Base-by-base conservation (phyloP, 2,797 vertebrate species). In the Pteronotus mesoamericanus region DNA sequence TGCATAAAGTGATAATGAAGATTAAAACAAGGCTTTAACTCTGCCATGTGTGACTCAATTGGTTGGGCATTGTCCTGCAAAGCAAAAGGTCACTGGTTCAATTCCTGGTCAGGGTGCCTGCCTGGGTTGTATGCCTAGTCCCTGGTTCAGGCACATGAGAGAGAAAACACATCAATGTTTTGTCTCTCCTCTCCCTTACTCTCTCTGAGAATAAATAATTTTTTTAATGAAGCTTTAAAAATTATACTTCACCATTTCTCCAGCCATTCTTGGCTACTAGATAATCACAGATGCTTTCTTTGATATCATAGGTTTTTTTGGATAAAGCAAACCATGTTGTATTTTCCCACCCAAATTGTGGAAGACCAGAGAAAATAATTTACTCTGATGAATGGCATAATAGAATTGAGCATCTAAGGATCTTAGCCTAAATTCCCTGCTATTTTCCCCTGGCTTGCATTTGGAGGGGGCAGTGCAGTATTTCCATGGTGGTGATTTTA, bases 401-500 rank as follows among this genome's bases (percentile, higher is more conserved):
- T 42, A 19, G 85, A 92, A 29, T 37, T 10, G 3, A 66, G 66
- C 22, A 26, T 11, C 24, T 11, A 1, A 55, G 42, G 6, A 46
- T 44, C 44, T 66, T 34, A 88, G 21, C 37, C 66, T n/a, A 3
- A 9, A 19, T 61, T 39, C 39, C 46, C 10, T 7, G 16, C 24
- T 21, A 1, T 85, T 51, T 93, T 51, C 16, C 44, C 1, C 6
- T 1, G 4, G 5, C 42, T 66, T 18, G 9, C 3, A 3, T n/a
- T 32, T 32, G 77, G 66, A 14, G 82, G n/a, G 6, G n/a, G n/a
- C n/a, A n/a, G n/a, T n/a, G n/a, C n/a, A n/a, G n/a, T 16, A 0
- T 94, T 51, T 59, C 29, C 1, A 0, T 2, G 39, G 32, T 7
- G 5, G 19, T 32, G 46, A 24, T 3, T 53, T 6, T 6, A 7